Evolutionary conservation across 92 coral and sea anemone genomes (phyloP), one percentile per base, ranked within the genome.

Genomic region (Palythoa heliodiscus): DNA sequence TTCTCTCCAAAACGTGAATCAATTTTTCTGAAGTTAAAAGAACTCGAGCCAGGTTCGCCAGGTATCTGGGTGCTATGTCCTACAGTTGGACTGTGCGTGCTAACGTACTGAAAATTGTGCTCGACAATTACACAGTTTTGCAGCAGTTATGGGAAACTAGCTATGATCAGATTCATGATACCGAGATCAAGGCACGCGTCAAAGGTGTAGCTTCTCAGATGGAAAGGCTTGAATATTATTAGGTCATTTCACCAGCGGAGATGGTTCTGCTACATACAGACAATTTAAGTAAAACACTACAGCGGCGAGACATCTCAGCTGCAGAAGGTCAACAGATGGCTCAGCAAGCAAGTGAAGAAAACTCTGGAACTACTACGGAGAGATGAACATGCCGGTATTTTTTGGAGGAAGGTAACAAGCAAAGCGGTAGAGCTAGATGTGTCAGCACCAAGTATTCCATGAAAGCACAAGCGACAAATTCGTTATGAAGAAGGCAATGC

Each of bases 271-370:
- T 1, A 53, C 52, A 58, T 58, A 79, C 84, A n/a, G 84, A 60
- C 54, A 79, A 79, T 55, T 54, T 79, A 13, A 79, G 24, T 38
- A 60, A 25, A 60, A 79, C 84, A 68, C 43, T 79, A 68, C 84
- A 79, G 50, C 71, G 84, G 70, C 71, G 39, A 79, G 84, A 58
- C 50, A 55, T 54, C 29, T 58, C 48, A 17, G 73, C 83, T 0
- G 40, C 83, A 78, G 83, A 78, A 43, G 71, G 70, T 35, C 53
- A 73, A 38, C 71, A 50, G 70, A 37, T 84, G 57, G 87, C 82
- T 22, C 81, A 72, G 73, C 29, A 40, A 72, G 73, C 29, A 40
- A 35, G 82, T 84, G 37, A 54, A 35, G 39, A 71, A 72, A 69
- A 25, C 54, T n/a, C 61, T 73, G 25, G 40, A 29, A 23, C 23